Conservation (phyloP, 2,888 invertebrate species). For the Liposcelis brunnea region DNA sequence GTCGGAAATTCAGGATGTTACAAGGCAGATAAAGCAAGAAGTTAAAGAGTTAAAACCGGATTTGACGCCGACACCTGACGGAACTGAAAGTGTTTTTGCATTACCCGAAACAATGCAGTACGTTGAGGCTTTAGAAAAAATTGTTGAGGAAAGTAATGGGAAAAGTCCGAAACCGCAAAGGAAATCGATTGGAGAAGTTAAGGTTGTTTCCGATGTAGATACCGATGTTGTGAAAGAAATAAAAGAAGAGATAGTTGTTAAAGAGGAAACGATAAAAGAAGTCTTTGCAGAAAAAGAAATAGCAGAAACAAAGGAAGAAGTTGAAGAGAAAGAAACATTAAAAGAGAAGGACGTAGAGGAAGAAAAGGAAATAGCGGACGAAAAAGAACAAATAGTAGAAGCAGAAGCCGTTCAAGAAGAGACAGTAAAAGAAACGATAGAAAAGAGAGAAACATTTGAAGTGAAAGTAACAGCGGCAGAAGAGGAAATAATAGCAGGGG, state of each 20-base stretch:
- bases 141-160: slow-evolving; percentile 6
- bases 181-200: no score
- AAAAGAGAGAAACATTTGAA: no score
- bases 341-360: not conserved
- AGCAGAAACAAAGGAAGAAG: not conserved
- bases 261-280: no score
- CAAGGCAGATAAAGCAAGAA: slow-evolving; percentile 30
- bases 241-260: no score
- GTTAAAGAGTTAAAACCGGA: slow-evolving; percentile 33
- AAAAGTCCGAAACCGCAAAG: not conserved
- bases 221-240: no score
- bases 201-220: no score
- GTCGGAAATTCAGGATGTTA: slow-evolving; percentile 30
- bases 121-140: slow-evolving; percentile 1
- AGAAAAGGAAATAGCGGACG: no score
- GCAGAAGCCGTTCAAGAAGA: no score
- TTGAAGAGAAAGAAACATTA: not conserved
- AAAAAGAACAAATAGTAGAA: no score
- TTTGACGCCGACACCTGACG: slow-evolving; percentile 32
- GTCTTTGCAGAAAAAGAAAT: not conserved
- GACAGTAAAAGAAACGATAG: no score
- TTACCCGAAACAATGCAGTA: not conserved
- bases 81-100: slow-evolving; percentile 19
- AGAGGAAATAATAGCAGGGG: no score
- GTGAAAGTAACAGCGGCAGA: no score